Evolutionary conservation across 1,140 invertebrate species (phyloP).

Genomic region (Atta colombica): DNA sequence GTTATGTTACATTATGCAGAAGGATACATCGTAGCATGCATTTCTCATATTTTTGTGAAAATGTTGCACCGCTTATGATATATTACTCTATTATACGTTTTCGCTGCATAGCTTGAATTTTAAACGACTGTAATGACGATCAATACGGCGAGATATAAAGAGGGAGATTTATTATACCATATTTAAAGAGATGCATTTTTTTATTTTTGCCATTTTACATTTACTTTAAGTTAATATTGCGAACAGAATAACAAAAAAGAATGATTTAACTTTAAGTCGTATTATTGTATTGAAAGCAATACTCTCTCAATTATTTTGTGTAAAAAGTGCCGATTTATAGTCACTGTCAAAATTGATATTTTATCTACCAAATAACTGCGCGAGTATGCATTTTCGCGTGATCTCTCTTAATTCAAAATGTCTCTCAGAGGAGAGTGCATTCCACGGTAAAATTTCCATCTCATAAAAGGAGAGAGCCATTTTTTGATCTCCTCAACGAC

Average conservation of each 20-base stretch:
- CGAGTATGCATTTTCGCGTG: neutral
- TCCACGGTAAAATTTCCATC: constrained; percentile 36
- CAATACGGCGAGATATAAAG: constrained; percentile 48
- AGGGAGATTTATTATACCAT: constrained; percentile 41
- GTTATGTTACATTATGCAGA: constrained; percentile 41
- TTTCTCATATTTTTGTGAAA: constrained; percentile 63
- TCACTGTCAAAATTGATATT: neutral
- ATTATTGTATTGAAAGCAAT: neutral
- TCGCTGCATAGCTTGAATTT: constrained; percentile 62
- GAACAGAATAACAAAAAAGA: neutral
- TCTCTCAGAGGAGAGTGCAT: constrained; percentile 29
- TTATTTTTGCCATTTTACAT: constrained; percentile 22
- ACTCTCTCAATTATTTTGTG: neutral
- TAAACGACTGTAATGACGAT: constrained; percentile 51
- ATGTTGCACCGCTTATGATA: constrained; percentile 54
- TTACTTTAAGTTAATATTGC: neutral
- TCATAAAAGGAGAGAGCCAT: constrained; percentile 25
- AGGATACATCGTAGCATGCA: constrained; percentile 27
- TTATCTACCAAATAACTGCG: neutral
- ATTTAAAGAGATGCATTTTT: constrained; percentile 47
- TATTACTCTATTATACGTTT: constrained; percentile 61
- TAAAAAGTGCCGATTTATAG: neutral
- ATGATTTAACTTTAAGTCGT: neutral
- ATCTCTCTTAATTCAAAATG: constrained; percentile 46
- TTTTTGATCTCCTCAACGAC: constrained; percentile 43